These are phyloP conservation scores for Anaspis maculata DNA, from an alignment of 2,888 invertebrate genomes.

Conservation along the genomic window DNA sequence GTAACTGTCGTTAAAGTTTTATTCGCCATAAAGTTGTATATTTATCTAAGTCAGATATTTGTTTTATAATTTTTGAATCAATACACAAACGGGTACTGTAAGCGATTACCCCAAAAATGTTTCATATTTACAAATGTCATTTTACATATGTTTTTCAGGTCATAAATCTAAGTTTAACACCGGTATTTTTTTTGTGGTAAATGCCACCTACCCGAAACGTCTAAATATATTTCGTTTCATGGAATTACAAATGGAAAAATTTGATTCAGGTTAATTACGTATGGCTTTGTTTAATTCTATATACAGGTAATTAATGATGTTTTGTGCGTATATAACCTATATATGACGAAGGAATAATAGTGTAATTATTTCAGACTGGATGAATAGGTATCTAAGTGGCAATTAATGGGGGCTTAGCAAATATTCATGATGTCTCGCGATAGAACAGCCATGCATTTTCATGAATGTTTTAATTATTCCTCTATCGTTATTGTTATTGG, in stretches of 20 bases:
- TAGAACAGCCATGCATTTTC: slow-evolving; percentile 16
- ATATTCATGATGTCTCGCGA: slow-evolving; percentile 12
- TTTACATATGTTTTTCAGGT: too few relatives aligned
- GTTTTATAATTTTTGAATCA: slow-evolving; percentile 14
- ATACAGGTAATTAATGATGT: neutral
- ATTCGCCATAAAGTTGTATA: slow-evolving; percentile 11
- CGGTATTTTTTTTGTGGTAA: too few relatives aligned
- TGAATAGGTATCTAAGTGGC: too few relatives aligned
- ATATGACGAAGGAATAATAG: too few relatives aligned
- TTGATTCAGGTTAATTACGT: too few relatives aligned
- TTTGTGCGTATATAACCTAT: neutral
- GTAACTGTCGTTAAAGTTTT: slow-evolving; percentile 15
- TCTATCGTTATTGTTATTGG: slow-evolving; percentile 16
- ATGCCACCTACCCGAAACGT: too few relatives aligned
- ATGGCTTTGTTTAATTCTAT: too few relatives aligned
- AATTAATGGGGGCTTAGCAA: slow-evolving; percentile 15
- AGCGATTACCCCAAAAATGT: too few relatives aligned
- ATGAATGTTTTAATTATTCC: slow-evolving; percentile 20
- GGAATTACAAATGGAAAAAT: too few relatives aligned
- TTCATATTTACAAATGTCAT: too few relatives aligned
- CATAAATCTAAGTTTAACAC: too few relatives aligned
- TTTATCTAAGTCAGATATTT: slow-evolving; percentile 10
- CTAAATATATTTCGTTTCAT: too few relatives aligned
- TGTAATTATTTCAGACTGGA: slow-evolving; percentile 9
- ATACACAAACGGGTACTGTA: slow-evolving; percentile 11